Conservation (phyloP, 1,140 invertebrate genomes). For the Eriosoma lanigerum region DNA sequence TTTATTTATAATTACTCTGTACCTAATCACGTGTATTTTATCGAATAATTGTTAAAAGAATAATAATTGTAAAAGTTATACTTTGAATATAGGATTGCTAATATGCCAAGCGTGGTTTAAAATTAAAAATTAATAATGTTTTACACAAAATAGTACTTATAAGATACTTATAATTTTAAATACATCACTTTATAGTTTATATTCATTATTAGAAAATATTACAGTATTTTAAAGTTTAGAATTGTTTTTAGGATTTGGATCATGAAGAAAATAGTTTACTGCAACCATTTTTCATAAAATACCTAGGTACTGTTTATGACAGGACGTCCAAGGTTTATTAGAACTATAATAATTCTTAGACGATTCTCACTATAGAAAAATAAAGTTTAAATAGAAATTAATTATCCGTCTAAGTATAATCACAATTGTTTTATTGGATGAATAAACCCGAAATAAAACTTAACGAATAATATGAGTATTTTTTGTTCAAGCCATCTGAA, state of each 20-base stretch:
- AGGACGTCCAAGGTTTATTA: conserved; percentile 9
- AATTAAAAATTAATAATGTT: no score
- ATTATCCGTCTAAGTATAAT: not conserved
- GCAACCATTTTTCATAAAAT: conserved; percentile 4
- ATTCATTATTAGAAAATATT: no score
- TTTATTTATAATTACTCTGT: no score
- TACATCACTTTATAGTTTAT: no score
- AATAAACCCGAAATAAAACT: not conserved
- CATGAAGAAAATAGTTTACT: not conserved
- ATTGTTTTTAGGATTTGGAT: conserved; percentile 1
- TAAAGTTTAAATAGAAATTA: conserved; percentile 25
- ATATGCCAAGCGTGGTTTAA: no score
- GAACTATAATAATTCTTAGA: not conserved
- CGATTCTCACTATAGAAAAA: not conserved
- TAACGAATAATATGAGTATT: not conserved
- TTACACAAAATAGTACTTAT: no score
- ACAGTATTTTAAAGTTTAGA: no score
- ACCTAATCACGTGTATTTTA: no score
- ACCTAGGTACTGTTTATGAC: conserved; percentile 21
- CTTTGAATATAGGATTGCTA: no score
- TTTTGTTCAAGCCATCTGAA: not conserved
- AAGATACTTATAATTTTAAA: no score
- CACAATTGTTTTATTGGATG: conserved; percentile 1
- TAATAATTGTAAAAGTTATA: no score
- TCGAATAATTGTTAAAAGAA: no score